Evolutionary conservation across 2,888 invertebrate genomes (phyloP), one percentile per base, ranked within the genome.

Genomic region (Cephus rjabovi): DNA sequence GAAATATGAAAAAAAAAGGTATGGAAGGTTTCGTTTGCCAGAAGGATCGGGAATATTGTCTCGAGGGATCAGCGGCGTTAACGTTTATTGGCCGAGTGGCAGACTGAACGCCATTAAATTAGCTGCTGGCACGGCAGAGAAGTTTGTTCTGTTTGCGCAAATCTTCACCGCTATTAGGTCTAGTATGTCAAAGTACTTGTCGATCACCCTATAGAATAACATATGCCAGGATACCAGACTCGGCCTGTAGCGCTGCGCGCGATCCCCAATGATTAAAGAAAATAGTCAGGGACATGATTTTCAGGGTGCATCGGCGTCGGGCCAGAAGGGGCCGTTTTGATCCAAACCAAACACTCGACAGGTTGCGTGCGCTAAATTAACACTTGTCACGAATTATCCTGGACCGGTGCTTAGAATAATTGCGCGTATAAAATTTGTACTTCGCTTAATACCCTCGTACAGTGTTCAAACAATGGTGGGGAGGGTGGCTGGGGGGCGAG

Each of bases 261-360:
- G 79, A 82, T 83, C 81, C 80, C 31, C 37, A 34, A 69, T 79
- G 85, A 86, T 87, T 87, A 83, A 56, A 77, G 80, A 81, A 79
- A 78, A 86, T 84, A 83, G 87, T 81, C 80, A 83, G 68, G 73
- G 81, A 81, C 83, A 23, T 56, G 23, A 56, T 56, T 56, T 56
- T 15, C 56, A 56, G 56, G 56, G 56, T 23, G 56, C 56, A 56
- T 56, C 56, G 9, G 23, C 40, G 56, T 9, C 23, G 23, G 23
- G 56, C 9, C 23, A 23, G 56, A 23, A 56, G 23, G 23, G 56
- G 56, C 56, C 56, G 23, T 23, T 56, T 56, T 23, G 56, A 56
- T 79, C 78, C 82, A 86, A 86, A 85, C 82, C 82, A 90, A 90
- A 89, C 89, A 89, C 90, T 90, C 84, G 88, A 89, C 86, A 84